Evolutionary conservation across 2,888 invertebrate genomes (phyloP), one percentile per base, ranked within the genome.

Genomic region (Scaptomyza reducta): DNA sequence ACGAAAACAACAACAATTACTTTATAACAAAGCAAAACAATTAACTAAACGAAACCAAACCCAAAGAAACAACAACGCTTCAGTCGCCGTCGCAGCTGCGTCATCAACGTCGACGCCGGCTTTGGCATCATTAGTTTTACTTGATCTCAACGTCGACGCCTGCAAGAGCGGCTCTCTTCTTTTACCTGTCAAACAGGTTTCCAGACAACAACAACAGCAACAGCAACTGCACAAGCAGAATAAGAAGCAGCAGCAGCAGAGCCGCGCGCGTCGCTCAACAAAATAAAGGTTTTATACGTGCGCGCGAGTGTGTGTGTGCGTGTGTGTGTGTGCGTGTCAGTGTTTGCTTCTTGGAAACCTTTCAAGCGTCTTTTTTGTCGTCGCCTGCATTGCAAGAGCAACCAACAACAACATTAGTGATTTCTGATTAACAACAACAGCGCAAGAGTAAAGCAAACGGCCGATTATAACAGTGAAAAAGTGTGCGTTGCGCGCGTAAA

Each of bases 171-270:
- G 51, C 65, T 41, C 59, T 60, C 55, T 70, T n/a, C n/a, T 38
- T 38, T 38, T 22, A 49, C 90, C 89, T 90, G 89, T 84, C 66
- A 89, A 89, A 90, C 90, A 74, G 89, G 90, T 89, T 89, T 84
- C 55, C 55, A 74, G 74, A 38, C 76, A 75, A 66, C 64, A 69
- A 61, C 64, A 70, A 62, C 53, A 66, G 57, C 61, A 61, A 56
- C 57, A 60, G 57, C 54, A 58, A 66, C 31, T 16, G 47, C 27
- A 57, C 42, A 38, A 60, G 35, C 35, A 40, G 56, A 56, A 62
- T 63, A 54, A 73, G 66, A 57, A 53, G 72, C 57, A 64, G 62
- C 55, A 64, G 62, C 25, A 63, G 56, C 35, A 74, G 7, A 71
- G 61, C 63, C 51, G 56, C 69, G 68, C 67, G 77, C 76, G 71